phyloP scores from a whole-genome alignment of 2,113 vertebrate genomes.

The Pelodiscus sinensis region DNA sequence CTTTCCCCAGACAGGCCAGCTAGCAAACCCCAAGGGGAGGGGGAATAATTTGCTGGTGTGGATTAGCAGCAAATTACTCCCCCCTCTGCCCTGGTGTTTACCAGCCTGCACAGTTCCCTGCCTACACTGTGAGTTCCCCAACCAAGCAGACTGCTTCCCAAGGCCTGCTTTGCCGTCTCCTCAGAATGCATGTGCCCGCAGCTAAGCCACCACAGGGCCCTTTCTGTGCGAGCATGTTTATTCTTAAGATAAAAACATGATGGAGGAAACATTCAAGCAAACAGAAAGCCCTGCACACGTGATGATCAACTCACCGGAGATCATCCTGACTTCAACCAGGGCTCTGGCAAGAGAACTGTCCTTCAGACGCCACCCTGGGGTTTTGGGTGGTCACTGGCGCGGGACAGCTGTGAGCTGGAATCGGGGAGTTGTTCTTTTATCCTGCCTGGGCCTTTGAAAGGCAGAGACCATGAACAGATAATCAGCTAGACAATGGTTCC shows the following conservation, averaged over 20 bases:
- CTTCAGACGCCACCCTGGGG: not conserved
- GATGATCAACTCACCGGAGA: not conserved
- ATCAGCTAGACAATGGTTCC: not conserved
- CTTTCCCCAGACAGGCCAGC: accelerated
- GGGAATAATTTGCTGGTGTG: not conserved
- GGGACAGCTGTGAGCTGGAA: not conserved
- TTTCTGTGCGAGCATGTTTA: not conserved
- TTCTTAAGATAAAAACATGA: not conserved
- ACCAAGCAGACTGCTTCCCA: not conserved
- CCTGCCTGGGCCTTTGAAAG: not conserved
- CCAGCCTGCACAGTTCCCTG: not conserved
- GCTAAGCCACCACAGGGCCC: not conserved
- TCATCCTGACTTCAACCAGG: not conserved
- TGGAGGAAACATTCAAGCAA: not conserved
- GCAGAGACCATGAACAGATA: not conserved
- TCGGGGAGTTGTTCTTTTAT: not conserved
- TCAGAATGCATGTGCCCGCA: not conserved
- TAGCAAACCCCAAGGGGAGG: not conserved
- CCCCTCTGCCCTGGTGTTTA: not conserved
- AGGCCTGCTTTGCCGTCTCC: not conserved
- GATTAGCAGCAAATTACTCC: not conserved
- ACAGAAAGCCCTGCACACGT: not conserved
- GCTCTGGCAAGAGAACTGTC: not conserved
- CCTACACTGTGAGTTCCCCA: not conserved
- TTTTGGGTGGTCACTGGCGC: not conserved